Evolutionary conservation across 2,888 invertebrate genomes (phyloP), one percentile per base, ranked within the genome.

Genomic region (Pharmacophagus antenor): DNA sequence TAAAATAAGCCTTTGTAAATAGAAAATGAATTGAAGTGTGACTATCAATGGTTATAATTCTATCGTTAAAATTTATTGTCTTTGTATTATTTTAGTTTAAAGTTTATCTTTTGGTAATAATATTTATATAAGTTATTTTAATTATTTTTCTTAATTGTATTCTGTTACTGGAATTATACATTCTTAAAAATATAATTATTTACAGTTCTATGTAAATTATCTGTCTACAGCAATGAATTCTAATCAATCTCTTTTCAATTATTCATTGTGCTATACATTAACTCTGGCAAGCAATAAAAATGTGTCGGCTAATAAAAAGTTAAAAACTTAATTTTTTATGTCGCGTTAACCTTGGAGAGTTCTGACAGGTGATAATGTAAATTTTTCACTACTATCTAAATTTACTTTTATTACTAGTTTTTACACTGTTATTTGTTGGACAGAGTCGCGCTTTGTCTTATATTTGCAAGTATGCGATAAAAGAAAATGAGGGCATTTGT

Each of bases 191-290:
- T 10, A 31, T 10, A 31, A 31, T 31, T 46, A 57, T 44, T 57
- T 44, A 57, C 25, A 31, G 20, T 57, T 57, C 7, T 21, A 27
- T 31, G 21, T 46, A 57, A 50, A 57, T 44, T 48, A 41, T 21
- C 18, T 41, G 49, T 54, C 49, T 27, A 18, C 25, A 31, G 37
- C 27, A 55, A 60, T 60, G 47, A 52, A 25, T 47, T 37, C 6
- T 31, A 61, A 61, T 56, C 37, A 61, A 61, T 47, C 61, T 61
- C 56, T 23, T 61, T 61, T 52, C 59, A 52, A 52, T 55, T 52
- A 56, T 52, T 61, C 52, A 61, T 47, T 44, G 21, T 41, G 47
- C 46, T 6, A 27, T 53, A 27, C 53, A 58, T 61, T 61, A 61
- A 56, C 18, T 37, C 56, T 25, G 56, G 56, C 61, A 25, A 52